A percentile compares a stretch with the other conserved stretches of the same genome.
Evolutionary conservation across 2,113 vertebrate genomes (phyloP).

Genomic region (Turdus rufiventris): DNA sequence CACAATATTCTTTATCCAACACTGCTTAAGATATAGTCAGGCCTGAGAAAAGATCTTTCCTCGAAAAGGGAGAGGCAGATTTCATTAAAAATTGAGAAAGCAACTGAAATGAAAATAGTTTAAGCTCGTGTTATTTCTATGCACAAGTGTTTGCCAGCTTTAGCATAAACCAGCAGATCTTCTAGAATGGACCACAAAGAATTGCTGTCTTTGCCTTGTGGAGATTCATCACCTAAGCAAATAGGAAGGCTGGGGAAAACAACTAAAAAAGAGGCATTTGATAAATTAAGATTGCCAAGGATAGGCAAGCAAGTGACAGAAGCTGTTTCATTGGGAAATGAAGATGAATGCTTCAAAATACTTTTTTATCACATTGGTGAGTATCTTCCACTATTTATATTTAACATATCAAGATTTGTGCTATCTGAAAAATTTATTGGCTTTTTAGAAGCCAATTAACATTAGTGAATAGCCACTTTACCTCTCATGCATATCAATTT

Average conservation of each 20-base stretch:
- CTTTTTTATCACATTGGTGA: background rate
- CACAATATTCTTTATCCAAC: background rate
- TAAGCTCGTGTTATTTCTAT: background rate
- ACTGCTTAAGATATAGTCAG: background rate
- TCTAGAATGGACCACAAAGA: background rate
- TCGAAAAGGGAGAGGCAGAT: fast-evolving
- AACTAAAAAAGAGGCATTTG: background rate
- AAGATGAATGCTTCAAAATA: background rate
- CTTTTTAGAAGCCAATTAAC: background rate
- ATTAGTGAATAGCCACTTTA: background rate
- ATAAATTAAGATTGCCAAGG: background rate
- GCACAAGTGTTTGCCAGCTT: background rate
- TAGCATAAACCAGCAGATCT: background rate
- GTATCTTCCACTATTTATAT: background rate
- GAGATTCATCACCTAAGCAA: background rate
- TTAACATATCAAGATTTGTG: background rate
- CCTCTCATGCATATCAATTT: background rate
- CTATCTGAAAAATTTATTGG: background rate
- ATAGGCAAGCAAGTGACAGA: background rate
- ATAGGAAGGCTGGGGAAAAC: background rate
- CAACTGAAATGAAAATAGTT: background rate
- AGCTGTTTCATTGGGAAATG: background rate
- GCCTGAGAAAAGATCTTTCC: background rate
- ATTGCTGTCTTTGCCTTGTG: background rate
- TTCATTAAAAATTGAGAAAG: background rate